A percentile compares a stretch with the other conserved stretches of the same genome.
Conservation (phyloP, 2,113 vertebrate species). For the Peromyscus leucopus region DNA sequence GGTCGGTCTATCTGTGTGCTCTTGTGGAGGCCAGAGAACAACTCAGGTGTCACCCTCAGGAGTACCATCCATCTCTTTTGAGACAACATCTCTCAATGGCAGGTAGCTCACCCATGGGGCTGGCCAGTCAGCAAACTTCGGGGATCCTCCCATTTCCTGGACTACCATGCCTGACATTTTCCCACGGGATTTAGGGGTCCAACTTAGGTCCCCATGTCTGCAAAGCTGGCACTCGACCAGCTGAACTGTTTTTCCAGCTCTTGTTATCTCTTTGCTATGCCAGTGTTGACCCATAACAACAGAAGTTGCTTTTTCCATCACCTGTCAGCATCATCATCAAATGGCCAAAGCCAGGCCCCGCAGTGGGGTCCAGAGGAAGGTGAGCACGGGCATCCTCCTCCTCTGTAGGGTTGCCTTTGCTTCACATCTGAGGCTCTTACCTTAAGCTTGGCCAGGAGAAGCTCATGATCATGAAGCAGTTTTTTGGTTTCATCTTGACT, state of each 20-base stretch:
- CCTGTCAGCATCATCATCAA: not conserved
- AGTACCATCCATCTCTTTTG: not conserved
- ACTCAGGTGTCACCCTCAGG: not conserved
- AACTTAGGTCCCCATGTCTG: not conserved
- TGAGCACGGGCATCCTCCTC: rapidly evolving
- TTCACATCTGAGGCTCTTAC: conserved; percentile 83
- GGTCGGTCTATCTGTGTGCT: not conserved
- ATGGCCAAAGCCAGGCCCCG: not conserved
- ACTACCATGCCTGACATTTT: not conserved
- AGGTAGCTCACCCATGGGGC: not conserved
- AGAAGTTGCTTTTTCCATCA: not conserved
- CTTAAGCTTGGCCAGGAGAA: conserved; percentile 94
- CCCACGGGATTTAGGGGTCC: not conserved
- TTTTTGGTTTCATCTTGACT: conserved; percentile 92
- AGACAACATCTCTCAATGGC: not conserved
- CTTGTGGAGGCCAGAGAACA: not conserved
- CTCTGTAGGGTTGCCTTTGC: not conserved
- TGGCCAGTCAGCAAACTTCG: not conserved
- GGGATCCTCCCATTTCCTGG: not conserved
- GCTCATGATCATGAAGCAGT: conserved; percentile 92
- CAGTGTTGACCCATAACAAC: not conserved
- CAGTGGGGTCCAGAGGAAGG: not conserved
- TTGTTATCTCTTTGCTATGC: not conserved
- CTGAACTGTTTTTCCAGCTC: not conserved
- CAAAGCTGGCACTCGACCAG: no score